Base-by-base conservation (phyloP, 2,888 invertebrate genomes). In the Dusona sp. region DNA sequence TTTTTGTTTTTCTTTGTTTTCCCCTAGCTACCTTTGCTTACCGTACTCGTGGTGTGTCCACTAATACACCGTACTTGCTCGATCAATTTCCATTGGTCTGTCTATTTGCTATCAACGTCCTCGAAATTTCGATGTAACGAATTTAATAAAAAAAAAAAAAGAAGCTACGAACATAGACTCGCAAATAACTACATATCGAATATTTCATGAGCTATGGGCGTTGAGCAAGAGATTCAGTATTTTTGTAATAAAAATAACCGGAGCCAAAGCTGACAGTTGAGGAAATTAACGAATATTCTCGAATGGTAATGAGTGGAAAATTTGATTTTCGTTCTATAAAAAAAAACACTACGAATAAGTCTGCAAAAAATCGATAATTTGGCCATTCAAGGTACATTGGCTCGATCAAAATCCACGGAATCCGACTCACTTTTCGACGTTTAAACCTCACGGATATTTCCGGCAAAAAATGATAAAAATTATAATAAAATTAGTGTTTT, bases 1-100 rank as follows among this genome's bases (percentile, higher is more conserved):
- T 16, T 81, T 81, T 74, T 36, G 42, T 67, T 74, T 64, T 74
- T 54, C 54, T 81, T 74, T 74, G 67, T 81, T 81, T 74, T 74
- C n/a, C 13, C 51, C 22, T 29, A 74, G 54, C 48, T 36, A 45
- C 22, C 51, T 33, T 38, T n/a, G 65, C 29, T 36, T 3, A 22
- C 25, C 8, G 7, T n/a, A 13, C 42, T 68, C 45, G 11, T 79
- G 51, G 80, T 45, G 33, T 25, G 9, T 67, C 29, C 29, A 11
- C 65, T 81, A 74, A 74, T 81, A 81, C 74, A 81, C 74, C 54
- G 25, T 6, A 36, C 65, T 67, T 73, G 29, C 54, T 67, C 74
- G 33, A 74, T 54, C 81, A 74, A 81, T 81, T 67, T 67, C 57
- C 67, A 81, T 81, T 67, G 65, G 64, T 29, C 29, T 22, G 42